Evolutionary conservation across 30 jellyfish, hydroid and myxozoan species (phyloP).

Genomic region (Hydractinia echinata): DNA sequence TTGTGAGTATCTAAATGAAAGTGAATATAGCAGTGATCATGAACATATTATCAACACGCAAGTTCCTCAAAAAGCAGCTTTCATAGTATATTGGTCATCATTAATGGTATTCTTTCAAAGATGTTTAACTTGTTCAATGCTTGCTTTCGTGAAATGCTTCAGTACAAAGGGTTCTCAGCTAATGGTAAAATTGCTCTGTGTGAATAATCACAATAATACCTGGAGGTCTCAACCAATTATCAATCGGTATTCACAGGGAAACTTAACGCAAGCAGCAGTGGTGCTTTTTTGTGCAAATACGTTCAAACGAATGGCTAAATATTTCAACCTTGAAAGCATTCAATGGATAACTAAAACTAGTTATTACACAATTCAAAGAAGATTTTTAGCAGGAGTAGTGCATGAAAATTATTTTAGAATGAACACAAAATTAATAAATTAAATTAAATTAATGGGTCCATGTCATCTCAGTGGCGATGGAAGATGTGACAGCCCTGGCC

Average conservation of each 20-base stretch:
- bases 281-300: constrained; percentile 27
- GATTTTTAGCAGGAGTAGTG: constrained; percentile 14
- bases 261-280: constrained; percentile 28
- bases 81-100: constrained; percentile 8
- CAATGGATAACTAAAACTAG: constrained; percentile 22
- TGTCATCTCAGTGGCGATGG: constrained; percentile 43
- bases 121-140: background rate
- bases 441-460: constrained; percentile 11
- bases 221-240: constrained; percentile 29
- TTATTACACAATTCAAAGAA: constrained; percentile 30
- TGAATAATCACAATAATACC: constrained; percentile 14
- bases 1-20: background rate
- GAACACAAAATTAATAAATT: background rate
- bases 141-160: background rate
- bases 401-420: constrained; percentile 4
- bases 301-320: constrained; percentile 21
- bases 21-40: background rate
- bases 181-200: background rate
- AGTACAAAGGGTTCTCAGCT: background rate
- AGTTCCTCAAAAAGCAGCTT: background rate
- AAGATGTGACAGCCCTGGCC: constrained; percentile 44
- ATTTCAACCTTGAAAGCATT: background rate
- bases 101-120: background rate
- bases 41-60: background rate
- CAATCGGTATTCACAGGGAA: constrained; percentile 16